Evolutionary conservation across 2,797 vertebrate species (phyloP).

Genomic region (Bucorvus abyssinicus): DNA sequence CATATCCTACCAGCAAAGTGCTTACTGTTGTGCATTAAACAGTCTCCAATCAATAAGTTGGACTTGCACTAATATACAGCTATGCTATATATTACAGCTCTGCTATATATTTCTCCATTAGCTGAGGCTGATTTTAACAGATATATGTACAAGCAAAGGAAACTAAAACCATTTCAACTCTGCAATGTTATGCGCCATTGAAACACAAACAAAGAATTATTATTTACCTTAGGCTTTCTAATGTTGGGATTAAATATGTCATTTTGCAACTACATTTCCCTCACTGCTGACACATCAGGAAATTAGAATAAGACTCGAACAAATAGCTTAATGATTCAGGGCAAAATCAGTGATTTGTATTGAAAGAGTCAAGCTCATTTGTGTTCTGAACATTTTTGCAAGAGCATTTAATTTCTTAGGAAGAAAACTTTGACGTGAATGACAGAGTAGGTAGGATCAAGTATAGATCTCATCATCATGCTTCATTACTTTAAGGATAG

Average conservation of each 20-base stretch:
- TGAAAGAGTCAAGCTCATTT: neutral
- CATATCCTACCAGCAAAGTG: neutral
- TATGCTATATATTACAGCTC: neutral
- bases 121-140: neutral
- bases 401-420: neutral
- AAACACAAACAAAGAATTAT: constrained; percentile 2
- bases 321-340: constrained; percentile 16
- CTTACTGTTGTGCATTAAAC: neutral
- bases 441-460: constrained; percentile 34
- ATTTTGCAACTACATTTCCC: neutral
- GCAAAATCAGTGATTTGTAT: neutral
- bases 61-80: neutral
- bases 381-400: neutral
- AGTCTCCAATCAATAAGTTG: neutral
- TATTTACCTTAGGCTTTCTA: constrained; percentile 39
- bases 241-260: neutral
- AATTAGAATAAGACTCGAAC: neutral
- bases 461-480: constrained; percentile 16
- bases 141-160: neutral
- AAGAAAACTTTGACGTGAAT: constrained; percentile 24
- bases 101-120: neutral
- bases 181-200: neutral
- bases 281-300: neutral
- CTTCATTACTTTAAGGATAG: constrained; percentile 56
- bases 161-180: neutral